Base-by-base conservation (phyloP, 2,888 invertebrate genomes). In the Crepidodera aurea region DNA sequence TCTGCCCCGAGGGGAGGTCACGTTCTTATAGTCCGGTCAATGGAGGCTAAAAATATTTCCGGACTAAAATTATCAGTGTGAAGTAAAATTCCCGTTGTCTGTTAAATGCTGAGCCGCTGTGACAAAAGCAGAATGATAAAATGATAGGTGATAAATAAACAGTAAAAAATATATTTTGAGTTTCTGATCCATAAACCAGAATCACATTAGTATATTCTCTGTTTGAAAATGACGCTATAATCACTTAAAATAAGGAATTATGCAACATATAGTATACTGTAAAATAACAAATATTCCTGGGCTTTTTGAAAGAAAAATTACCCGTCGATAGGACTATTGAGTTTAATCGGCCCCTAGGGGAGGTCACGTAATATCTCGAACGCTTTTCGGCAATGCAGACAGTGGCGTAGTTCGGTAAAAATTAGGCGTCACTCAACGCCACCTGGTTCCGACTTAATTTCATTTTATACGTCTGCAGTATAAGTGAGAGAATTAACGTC, bases 381-480 rank as follows among this genome's bases (percentile, higher is more conserved):
- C 51, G 48, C 39, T 54, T 62, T 62, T 58, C 53, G 19, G 51
- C 56, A 61, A 19, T 61, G 56, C 56, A 61, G 61, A 29, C 61
- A 61, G 61, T 61, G 61, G 61, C 56, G 61, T 61, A 54, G 44
- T 19, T 29, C 34, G 22, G 8, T 25, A 40, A 42, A 61, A 55
- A 60, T 61, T 51, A 51, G 42, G 32, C 61, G 44, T 27, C 46
- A 51, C 16, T 50, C 60, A 55, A 22, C 37, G 32, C 55, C 61
- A 56, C 40, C 57, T 57, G 50, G 50, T 51, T 44, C 51, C 44
- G 27, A 13, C 16, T 25, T 56, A 56, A 61, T 61, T 61, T 51
- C 50, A 61, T 61, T 56, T 55, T 57, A 25, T 25, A 57, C 12
- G 57, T 57, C 48, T 50, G 57, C 57, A 57, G 57, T 42, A 37